Evolutionary conservation across 37 sponge, comb jelly and placozoan species (phyloP).

Genomic region (Aphrocallistes beatrix): DNA sequence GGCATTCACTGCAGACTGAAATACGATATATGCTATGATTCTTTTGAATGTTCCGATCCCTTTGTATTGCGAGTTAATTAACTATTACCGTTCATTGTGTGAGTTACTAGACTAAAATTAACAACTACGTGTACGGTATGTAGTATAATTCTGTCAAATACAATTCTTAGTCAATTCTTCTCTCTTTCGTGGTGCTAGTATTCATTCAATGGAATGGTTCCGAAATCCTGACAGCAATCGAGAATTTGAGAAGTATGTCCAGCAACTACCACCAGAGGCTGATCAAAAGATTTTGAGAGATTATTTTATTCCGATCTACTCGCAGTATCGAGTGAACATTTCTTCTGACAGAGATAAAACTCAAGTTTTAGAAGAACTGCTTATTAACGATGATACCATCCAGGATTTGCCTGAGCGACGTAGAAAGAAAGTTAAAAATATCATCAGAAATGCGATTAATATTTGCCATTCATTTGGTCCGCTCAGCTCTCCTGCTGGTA

Average conservation of each 20-base stretch:
- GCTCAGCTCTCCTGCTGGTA: neutral
- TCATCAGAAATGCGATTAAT: neutral
- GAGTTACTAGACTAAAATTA: no score
- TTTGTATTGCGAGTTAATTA: no score
- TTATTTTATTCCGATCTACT: neutral
- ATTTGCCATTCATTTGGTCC: neutral
- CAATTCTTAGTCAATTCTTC: no score
- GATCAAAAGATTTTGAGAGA: neutral
- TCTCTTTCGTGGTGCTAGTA: no score
- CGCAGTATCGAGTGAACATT: neutral
- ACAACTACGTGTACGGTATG: no score
- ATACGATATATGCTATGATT: no score
- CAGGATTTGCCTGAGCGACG: neutral
- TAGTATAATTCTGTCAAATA: no score
- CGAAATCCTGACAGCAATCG: neutral
- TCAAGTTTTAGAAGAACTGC: neutral
- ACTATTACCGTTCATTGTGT: no score
- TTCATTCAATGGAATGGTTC: slow-evolving; percentile 2
- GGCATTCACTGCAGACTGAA: slow-evolving; percentile 49
- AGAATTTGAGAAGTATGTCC: neutral
- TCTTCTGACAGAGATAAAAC: neutral
- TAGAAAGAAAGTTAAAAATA: neutral
- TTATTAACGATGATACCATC: neutral
- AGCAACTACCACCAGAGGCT: neutral
- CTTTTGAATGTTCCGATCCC: no score